phyloP scores from a whole-genome alignment of 2,888 invertebrate species.

The Drosophila lacicola region DNA sequence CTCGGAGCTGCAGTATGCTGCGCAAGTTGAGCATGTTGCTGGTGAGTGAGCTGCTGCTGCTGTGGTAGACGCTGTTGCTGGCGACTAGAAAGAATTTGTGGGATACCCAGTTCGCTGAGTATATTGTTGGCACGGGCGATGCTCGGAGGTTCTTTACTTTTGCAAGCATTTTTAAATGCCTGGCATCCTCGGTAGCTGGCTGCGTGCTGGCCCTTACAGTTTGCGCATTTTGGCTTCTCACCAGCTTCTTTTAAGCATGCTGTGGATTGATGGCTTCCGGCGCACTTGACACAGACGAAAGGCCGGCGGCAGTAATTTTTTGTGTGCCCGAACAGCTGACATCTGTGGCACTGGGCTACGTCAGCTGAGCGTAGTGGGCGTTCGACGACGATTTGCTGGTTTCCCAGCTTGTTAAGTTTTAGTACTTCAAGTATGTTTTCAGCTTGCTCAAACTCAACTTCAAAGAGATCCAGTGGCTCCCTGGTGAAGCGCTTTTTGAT shows the following conservation, averaged over 20 bases:
- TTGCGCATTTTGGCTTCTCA: neutral
- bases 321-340: neutral
- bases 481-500: neutral
- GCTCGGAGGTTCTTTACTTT: neutral
- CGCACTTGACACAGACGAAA: neutral
- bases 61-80: neutral
- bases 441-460: neutral
- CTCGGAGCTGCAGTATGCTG: no score
- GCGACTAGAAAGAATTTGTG: no score
- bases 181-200: neutral
- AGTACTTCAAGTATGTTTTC: neutral
- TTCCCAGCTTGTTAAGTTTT: neutral
- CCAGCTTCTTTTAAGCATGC: neutral
- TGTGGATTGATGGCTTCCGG: neutral
- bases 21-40: no score
- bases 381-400: neutral
- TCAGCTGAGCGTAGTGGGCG: neutral
- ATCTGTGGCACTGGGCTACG: neutral
- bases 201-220: neutral
- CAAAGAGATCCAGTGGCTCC: neutral
- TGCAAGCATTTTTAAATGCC: neutral
- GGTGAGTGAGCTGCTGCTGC: no score
- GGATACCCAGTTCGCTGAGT: neutral
- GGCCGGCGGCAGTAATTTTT: slow-evolving; percentile 1
- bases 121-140: neutral